Base-by-base conservation (phyloP, 2,797 vertebrate genomes). In the Scyliorhinus canicula region DNA sequence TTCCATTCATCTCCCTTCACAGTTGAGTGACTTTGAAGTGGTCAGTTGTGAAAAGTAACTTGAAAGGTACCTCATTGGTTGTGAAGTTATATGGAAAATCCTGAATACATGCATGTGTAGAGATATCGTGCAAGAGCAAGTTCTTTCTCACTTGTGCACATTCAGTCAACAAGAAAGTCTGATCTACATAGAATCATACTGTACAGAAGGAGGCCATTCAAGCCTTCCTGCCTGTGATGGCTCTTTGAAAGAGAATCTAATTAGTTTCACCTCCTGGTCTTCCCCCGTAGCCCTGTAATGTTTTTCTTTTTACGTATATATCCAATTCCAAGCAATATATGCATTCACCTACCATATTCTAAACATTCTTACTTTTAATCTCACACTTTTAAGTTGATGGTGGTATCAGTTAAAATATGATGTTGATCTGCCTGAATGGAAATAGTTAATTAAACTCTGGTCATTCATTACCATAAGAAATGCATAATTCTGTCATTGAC, bases 381-480 rank as follows among this genome's bases (percentile, higher is more conserved):
- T n/a, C n/a, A 40, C 88, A 65, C 21, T 24, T 44, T 26, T 91
- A 63, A 65, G n/a, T 7, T 60, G 60, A 60, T 63, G 57, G 55
- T 63, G 31, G 24, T 90, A 60, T 60, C 52, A 91, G 40, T 44
- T 91, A 44, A 91, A 65, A 65, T 8, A 91, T 91, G n/a, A 21
- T 44, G 88, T 44, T 91, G n/a, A 91, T 63, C 40, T 91, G 88
- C n/a, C 60, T 91, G 60, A 91, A 65, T 63, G 88, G 60, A 63
- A 91, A 91, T 44, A 91, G 57, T 91, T 91, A 65, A 91, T 65
- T 63, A 44, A 55, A 35, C 55, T 57, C 52, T 35, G 28, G 31
- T 57, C 85, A 16, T 88, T 88, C 85, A 88, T 19, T 57, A 90
- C 16, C 88, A 65, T 40, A 44, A n/a, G 57, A 65, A 35, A 44